Evolutionary conservation across 2,888 invertebrate species (phyloP), one percentile per base, ranked within the genome.

Genomic region (Candidula unifasciata): DNA sequence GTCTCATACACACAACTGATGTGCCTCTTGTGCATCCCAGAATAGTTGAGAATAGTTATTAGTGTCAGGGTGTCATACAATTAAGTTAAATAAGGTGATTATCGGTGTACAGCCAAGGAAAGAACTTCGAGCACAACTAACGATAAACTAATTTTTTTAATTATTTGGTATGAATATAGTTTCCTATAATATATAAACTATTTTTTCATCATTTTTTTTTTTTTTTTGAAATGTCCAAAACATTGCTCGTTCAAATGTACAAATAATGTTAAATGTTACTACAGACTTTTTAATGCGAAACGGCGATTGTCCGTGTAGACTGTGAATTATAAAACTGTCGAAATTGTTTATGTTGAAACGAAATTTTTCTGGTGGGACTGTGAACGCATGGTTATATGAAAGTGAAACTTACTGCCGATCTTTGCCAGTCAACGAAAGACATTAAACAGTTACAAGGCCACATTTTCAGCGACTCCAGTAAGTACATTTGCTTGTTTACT

Each of bases 341-440:
- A 74, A 52, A 10, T 24, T 74, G 73, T 74, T 74, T 74, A 74
- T 44, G n/a, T 52, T 74, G 73, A 74, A 74, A 74, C 73, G 73
- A 21, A 44, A 52, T 21, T 24, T 71, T 24, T 3, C 24, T 37
- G 35, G 8, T n/a, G 10, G 10, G 52, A 13, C 27, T 3, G 27
- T 6, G 52, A 74, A 74, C 73, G 16, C 73, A 74, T 74, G 73
- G 73, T 37, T 24, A 60, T 60, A n/a, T n/a, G n/a, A n/a, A n/a
- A n/a, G n/a, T n/a, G n/a, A n/a, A n/a, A n/a, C n/a, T n/a, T n/a
- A n/a, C n/a, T n/a, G n/a, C n/a, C n/a, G n/a, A n/a, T 60, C 60
- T 3, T 21, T n/a, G 60, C 60, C 10, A 5, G 5, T 21, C n/a
- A n/a, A n/a, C n/a, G n/a, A n/a, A n/a, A 24, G n/a, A 60, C 60